Base-by-base conservation (phyloP, 2,888 invertebrate genomes). In the Aelia acuminata region DNA sequence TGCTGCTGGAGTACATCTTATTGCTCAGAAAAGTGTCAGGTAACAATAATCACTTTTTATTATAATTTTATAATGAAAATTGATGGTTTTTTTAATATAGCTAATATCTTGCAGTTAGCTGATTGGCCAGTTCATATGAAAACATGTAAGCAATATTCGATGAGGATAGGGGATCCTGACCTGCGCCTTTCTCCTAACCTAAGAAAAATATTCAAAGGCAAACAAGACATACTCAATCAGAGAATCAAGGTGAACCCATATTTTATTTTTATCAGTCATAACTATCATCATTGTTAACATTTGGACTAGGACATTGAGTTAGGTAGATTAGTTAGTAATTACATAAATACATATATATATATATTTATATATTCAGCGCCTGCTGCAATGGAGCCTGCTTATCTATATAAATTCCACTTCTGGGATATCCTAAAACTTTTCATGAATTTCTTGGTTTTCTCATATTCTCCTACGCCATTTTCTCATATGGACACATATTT, bases 1-100 rank as follows among this genome's bases (percentile, higher is more conserved):
- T 98, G 98, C 92, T 98, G 98, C 92, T 98, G 98, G 98, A 98
- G 98, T 93, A 98, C 98, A 0, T 95, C 97, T 87, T 98, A 98
- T 92, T 98, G 98, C 92, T 96, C 97, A 93, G 96, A 96, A 92
- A 94, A 95, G 3, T 98, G 98, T 91, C 98, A 98, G 88, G 89
- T 89, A 85, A 47, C 53, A 75, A 7, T 35, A 20, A 20, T 75
- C 22, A 8, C 20, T 22, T 22, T 39, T 8, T 39, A 13, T 39
- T 39, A 75, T 75, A 18, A 57, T 75, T 39, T 39, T 75, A 39
- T 0, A 39, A 39, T 43, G 39, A 20, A 20, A 39, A 22, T 20
- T 75, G 53, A 48, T 26, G 22, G 3, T 43, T 7, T 43, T 20
- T 43, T 43, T 20, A 31, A 48, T 18, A 70, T 39, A 13, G 18